Evolutionary conservation across 2,113 vertebrate genomes (phyloP).

Genomic region (Rhizomys pruinosus): DNA sequence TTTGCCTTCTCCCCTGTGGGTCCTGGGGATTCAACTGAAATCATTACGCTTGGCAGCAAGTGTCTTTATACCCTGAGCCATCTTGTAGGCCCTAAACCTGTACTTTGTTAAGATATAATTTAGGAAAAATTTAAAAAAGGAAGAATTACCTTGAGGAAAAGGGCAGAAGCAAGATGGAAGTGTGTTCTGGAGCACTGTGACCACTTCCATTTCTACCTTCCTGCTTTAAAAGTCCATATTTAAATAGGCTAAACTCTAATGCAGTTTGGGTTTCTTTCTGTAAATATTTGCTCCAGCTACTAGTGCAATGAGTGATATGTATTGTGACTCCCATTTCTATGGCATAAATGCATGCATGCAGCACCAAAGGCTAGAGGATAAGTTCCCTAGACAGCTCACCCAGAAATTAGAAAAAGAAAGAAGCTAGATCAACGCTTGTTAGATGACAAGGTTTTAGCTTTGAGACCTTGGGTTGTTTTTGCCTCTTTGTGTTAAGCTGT

Average conservation of each 20-base stretch:
- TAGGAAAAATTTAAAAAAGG: not conserved
- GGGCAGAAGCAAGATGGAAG: not conserved
- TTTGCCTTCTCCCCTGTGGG: not conserved
- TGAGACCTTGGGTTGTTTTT: conserved; percentile 32
- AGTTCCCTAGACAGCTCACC: not conserved
- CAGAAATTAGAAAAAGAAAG: no score
- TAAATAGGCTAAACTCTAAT: not conserved
- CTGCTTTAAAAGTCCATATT: not conserved
- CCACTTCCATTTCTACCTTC: not conserved
- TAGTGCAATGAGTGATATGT: not conserved
- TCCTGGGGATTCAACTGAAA: not conserved
- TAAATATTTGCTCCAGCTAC: not conserved
- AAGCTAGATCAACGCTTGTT: not conserved
- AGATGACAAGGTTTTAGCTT: conserved; percentile 2
- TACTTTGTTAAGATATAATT: not conserved
- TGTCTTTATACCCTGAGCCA: no score
- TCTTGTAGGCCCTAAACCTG: not conserved
- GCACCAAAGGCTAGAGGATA: not conserved
- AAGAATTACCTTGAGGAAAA: not conserved
- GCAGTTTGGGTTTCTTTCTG: not conserved
- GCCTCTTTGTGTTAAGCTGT: conserved; percentile 19
- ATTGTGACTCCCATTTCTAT: not conserved
- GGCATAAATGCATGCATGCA: not conserved
- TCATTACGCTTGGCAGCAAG: no score
- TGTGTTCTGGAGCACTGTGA: not conserved